Evolutionary conservation across 2,113 vertebrate genomes (phyloP).

Genomic region (Ammodytes dubius): DNA sequence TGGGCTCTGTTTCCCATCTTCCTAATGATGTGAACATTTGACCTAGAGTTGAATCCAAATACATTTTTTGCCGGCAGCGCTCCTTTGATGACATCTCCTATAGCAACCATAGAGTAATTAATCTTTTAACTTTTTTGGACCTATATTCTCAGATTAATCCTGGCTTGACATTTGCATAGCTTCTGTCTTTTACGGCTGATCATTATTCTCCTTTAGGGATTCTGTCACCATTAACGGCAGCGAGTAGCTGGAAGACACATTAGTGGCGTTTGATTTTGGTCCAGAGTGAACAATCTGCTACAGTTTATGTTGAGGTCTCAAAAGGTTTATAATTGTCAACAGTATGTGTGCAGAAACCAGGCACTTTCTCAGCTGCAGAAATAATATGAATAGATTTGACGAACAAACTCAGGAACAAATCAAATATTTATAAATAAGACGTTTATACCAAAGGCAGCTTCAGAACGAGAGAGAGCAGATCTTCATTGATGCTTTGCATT

Average conservation of each 20-base stretch:
- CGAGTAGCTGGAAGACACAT: background rate
- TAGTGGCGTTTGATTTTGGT: background rate
- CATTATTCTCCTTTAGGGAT: background rate
- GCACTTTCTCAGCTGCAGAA: background rate
- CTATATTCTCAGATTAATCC: background rate
- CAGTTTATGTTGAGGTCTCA: background rate
- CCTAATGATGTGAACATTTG: conserved; percentile 42
- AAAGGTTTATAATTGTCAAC: background rate
- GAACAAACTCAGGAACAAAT: too few relatives aligned
- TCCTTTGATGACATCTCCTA: background rate
- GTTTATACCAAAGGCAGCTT: too few relatives aligned
- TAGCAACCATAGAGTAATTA: background rate
- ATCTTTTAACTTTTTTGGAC: too few relatives aligned
- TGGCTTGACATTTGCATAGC: background rate
- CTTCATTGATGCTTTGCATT: background rate
- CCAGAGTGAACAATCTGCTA: background rate
- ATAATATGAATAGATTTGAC: background rate
- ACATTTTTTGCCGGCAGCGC: conserved; percentile 32
- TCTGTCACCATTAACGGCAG: background rate
- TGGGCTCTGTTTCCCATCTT: conserved; percentile 17
- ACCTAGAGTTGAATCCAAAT: conserved; percentile 17
- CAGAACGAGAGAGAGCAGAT: background rate
- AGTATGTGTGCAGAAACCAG: background rate
- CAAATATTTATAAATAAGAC: too few relatives aligned
- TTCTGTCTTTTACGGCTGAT: background rate